Percentiles rank a stretch among this genome's conserved stretches.
Conservation (phyloP, 2,113 vertebrate species). For the Manacus vitellinus region DNA sequence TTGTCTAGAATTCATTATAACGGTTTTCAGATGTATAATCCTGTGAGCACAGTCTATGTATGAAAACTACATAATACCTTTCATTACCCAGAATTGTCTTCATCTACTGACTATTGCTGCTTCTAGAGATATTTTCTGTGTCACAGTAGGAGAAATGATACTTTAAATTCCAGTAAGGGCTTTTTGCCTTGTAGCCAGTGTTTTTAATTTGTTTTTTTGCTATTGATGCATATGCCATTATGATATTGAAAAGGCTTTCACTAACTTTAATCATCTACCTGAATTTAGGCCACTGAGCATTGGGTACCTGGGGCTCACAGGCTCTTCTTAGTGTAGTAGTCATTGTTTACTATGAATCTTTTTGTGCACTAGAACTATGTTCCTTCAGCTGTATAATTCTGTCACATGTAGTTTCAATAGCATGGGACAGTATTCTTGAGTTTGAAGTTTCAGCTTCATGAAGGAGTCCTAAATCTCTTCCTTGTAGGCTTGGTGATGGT, state of each 20-base stretch:
- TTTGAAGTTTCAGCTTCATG: background rate
- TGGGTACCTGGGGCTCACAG: background rate
- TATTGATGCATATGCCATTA: background rate
- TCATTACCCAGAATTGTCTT: background rate
- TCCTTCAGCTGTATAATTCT: background rate
- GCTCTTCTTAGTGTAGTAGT: background rate
- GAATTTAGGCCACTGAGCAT: constrained; percentile 32
- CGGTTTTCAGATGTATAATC: background rate
- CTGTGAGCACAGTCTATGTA: background rate
- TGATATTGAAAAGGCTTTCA: background rate
- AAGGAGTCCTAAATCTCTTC: background rate
- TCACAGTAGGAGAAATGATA: background rate
- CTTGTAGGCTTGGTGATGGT: background rate
- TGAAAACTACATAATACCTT: background rate
- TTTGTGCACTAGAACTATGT: background rate
- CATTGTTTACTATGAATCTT: background rate
- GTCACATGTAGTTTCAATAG: background rate
- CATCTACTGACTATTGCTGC: background rate
- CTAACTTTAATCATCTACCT: background rate
- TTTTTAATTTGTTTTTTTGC: background rate
- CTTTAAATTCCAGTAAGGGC: background rate
- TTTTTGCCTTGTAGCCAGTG: background rate
- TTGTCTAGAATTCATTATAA: background rate
- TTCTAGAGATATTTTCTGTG: background rate
- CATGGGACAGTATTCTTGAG: background rate